phyloP scores from a whole-genome alignment of 2,888 invertebrate species.

The Zele albiditarsus region DNA sequence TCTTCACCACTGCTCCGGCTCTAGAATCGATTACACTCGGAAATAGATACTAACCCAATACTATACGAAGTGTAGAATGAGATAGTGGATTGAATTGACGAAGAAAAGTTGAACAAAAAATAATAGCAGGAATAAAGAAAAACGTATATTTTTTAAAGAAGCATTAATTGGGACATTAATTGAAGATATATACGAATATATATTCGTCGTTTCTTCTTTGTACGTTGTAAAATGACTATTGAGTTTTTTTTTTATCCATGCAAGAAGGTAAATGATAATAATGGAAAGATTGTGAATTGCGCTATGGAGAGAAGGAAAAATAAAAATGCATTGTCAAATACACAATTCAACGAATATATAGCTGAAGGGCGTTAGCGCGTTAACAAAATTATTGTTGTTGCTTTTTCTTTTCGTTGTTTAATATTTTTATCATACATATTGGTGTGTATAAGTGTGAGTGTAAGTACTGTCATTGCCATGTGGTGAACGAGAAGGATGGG shows the following conservation, averaged over 20 bases:
- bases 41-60: constrained; percentile 37
- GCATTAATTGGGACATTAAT: neutral
- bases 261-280: too few species aligned
- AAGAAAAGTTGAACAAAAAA: neutral
- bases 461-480: constrained; percentile 53
- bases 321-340: neutral
- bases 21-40: constrained; percentile 64
- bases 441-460: constrained; percentile 52
- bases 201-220: too few species aligned
- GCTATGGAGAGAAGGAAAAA: neutral
- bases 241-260: too few species aligned
- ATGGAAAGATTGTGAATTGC: neutral
- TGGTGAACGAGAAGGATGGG: constrained; percentile 17
- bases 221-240: too few species aligned
- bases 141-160: neutral
- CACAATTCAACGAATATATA: neutral
- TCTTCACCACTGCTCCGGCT: constrained; percentile 76
- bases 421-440: constrained; percentile 25
- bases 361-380: neutral
- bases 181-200: neutral
- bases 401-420: neutral
- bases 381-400: neutral
- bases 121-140: neutral
- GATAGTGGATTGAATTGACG: neutral
- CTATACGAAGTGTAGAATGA: neutral